Percentiles rank a stretch among this genome's conserved stretches.
These are phyloP conservation scores for Eumacrocentrus americanus DNA, from an alignment of 2,888 invertebrate genomes.

Conservation along the genomic window DNA sequence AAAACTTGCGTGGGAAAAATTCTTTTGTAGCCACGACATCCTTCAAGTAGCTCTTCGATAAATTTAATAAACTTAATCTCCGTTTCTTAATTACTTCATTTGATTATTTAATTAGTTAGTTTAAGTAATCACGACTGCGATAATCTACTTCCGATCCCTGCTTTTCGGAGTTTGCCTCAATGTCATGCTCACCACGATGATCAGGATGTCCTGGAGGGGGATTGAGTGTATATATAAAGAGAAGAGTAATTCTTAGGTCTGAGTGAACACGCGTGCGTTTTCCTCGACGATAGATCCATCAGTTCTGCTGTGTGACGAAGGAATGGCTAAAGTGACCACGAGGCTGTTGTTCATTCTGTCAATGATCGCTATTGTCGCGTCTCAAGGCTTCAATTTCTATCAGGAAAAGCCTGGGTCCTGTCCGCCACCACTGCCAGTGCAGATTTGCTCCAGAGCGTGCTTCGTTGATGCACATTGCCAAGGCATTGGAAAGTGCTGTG, in stretches of 20 bases:
- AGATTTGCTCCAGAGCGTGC: conserved; percentile 63
- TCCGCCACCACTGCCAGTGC: conserved; percentile 65
- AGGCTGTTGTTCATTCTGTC: conserved; percentile 6
- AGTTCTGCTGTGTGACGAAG: not conserved
- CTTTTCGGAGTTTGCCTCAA: no score
- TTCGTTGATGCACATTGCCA: conserved; percentile 58
- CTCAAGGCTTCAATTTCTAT: conserved; percentile 29
- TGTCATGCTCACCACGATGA: not conserved
- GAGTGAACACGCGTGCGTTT: conserved; percentile 1
- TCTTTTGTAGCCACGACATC: no score
- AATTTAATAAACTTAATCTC: no score
- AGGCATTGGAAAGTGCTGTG: conserved; percentile 59
- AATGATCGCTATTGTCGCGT: not conserved
- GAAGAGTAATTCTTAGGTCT: not conserved
- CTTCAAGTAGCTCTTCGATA: no score
- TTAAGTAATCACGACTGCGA: not conserved
- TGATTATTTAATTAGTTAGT: not conserved
- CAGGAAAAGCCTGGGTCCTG: conserved; percentile 62
- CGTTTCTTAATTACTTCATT: no score
- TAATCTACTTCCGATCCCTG: not conserved
- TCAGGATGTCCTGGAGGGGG: not conserved
- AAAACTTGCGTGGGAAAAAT: no score
- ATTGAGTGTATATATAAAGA: conserved; percentile 5
- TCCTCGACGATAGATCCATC: not conserved
- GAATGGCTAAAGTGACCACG: not conserved